Evolutionary conservation across 2,888 invertebrate species (phyloP).

Genomic region (Pterobdella sp.): DNA sequence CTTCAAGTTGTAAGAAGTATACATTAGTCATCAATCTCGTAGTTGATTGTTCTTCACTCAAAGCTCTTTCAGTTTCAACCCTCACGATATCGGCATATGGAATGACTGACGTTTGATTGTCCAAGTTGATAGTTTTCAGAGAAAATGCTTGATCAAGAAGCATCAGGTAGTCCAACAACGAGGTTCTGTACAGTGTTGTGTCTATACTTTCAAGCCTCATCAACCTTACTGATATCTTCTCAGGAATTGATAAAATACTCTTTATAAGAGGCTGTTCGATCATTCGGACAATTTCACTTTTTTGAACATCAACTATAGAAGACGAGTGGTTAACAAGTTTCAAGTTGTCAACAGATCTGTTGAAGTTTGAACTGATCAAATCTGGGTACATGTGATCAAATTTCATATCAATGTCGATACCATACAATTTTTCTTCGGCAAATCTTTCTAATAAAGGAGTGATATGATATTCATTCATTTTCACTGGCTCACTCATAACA

Average conservation of each 20-base stretch:
- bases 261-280: slow-evolving; percentile 16
- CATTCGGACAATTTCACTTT: slow-evolving; percentile 15
- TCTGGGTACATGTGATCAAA: slow-evolving; percentile 7
- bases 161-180: slow-evolving; percentile 24
- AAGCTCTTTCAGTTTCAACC: slow-evolving; percentile 16
- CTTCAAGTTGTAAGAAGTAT: slow-evolving; percentile 23
- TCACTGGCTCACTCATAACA: neutral
- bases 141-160: slow-evolving; percentile 22
- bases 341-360: slow-evolving; percentile 21
- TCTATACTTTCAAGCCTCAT: slow-evolving; percentile 20
- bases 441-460: slow-evolving; percentile 3
- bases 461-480: slow-evolving; percentile 8
- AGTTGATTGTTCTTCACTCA: neutral
- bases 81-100: slow-evolving; percentile 22
- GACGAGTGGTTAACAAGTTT: slow-evolving; percentile 24
- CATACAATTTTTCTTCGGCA: slow-evolving; percentile 15
- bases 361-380: slow-evolving; percentile 18
- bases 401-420: neutral
- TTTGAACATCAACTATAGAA: slow-evolving; percentile 19
- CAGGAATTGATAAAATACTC: slow-evolving; percentile 17
- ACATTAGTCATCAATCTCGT: slow-evolving; percentile 24
- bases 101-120: slow-evolving; percentile 11
- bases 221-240: slow-evolving; percentile 14
- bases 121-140: slow-evolving; percentile 20
- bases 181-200: slow-evolving; percentile 25